Conservation (phyloP, 2,888 invertebrate genomes). For the Aradus depressus region DNA sequence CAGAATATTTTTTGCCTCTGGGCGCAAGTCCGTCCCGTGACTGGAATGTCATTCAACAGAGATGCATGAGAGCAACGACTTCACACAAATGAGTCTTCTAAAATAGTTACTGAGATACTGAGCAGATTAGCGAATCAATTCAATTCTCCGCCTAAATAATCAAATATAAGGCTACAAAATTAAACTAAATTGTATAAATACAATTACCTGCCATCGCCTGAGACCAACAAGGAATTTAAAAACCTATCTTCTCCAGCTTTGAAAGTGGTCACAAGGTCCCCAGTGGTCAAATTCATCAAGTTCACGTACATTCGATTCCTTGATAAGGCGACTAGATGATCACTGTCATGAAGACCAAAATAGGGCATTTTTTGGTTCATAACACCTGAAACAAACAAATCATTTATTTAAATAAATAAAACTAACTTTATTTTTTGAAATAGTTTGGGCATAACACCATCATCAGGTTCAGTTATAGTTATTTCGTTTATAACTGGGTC, state of each 20-base stretch:
- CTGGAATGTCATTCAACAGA: too few relatives aligned
- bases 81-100: too few relatives aligned
- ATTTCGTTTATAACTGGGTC: background rate
- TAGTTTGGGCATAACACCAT: background rate
- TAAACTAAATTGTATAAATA: background rate
- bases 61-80: too few relatives aligned
- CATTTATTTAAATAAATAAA: constrained; percentile 19
- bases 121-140: too few relatives aligned
- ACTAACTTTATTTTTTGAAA: constrained; percentile 11
- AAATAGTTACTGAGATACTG: too few relatives aligned
- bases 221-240: constrained; percentile 74
- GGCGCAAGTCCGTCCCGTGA: too few relatives aligned
- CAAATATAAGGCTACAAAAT: too few relatives aligned
- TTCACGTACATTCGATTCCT: constrained; percentile 53
- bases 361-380: constrained; percentile 92
- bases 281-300: constrained; percentile 42
- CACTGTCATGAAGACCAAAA: constrained; percentile 69
- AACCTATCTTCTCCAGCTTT: constrained; percentile 85
- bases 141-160: too few relatives aligned
- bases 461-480: background rate
- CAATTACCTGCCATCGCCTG: constrained; percentile 68
- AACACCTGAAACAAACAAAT: constrained; percentile 54
- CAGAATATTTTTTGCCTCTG: too few relatives aligned
- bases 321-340: constrained; percentile 69
- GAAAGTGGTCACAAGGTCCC: constrained; percentile 74